Evolutionary conservation across 1,140 invertebrate genomes (phyloP), one percentile per base, ranked within the genome.

Genomic region (Drosophila malerkotliana): DNA sequence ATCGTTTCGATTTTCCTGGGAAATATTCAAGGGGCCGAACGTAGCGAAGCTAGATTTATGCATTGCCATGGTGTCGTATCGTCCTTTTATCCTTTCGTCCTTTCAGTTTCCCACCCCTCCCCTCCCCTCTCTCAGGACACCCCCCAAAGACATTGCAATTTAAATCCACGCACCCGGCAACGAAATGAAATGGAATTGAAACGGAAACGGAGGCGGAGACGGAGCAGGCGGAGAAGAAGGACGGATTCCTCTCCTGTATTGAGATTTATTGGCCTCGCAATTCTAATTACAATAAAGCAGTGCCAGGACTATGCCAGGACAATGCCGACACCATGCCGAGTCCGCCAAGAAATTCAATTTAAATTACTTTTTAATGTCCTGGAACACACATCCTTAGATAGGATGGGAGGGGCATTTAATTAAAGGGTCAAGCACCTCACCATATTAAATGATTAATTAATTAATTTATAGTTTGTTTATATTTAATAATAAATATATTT

Each of bases 291-390:
- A 87, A 88, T 88, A 76, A 68, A 69, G 68, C 73, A 79, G 55
- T 62, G 34, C 34, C 34, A 37, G 34, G 34, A 37, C 34, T 4
- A 12, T 37, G 34, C 34, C 34, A 37, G 34, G 34, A 37, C 34
- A n/a, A 10, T 37, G 34, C 12, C 26, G 6, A 7, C 5, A 6
- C 48, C 49, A 47, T 24, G 32, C 15, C 37, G 61, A 61, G 44
- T 62, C 63, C 54, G 39, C 45, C 57, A 47, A 79, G 71, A 81
- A 85, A 87, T 85, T 87, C 77, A 87, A 85, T 85, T 87, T 85
- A 85, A 85, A 85, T 85, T 71, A 67, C 59, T 87, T 87, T 85
- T 85, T 85, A 85, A 85, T 85, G 78, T 77, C 45, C 61, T 62
- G 45, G 24, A 30, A 5, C 12, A 18, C 18, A 18, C 18, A 18